Percentiles rank a stretch among this genome's conserved stretches.
Evolutionary conservation across 2,113 vertebrate species (phyloP).

Genomic region (Labeo catla): DNA sequence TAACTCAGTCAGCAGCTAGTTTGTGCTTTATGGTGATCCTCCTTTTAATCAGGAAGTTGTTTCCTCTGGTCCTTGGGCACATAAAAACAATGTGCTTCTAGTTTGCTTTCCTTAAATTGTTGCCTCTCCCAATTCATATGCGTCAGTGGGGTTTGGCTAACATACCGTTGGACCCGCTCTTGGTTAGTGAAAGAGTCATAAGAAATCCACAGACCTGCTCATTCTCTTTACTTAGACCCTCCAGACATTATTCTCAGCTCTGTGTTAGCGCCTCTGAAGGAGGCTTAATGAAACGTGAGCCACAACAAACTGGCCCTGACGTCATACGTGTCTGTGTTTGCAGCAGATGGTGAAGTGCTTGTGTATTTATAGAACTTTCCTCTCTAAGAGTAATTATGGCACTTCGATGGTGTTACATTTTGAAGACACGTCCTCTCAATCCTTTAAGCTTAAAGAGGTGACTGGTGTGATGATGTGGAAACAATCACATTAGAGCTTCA

Average conservation of each 20-base stretch:
- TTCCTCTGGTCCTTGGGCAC: slow-evolving; percentile 51
- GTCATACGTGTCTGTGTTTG: slow-evolving; percentile 54
- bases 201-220: slow-evolving; percentile 51
- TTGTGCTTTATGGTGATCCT: slow-evolving; percentile 46
- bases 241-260: slow-evolving; percentile 50
- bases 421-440: slow-evolving; percentile 10
- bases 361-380: slow-evolving; percentile 52
- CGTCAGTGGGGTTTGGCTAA: slow-evolving; percentile 56
- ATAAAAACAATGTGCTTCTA: slow-evolving; percentile 48
- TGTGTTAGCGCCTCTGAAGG: slow-evolving; percentile 19
- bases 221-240: slow-evolving; percentile 49
- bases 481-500: neutral
- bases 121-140: slow-evolving; percentile 50
- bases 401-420: slow-evolving; percentile 1
- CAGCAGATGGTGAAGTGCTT: slow-evolving; percentile 41
- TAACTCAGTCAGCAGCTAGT: slow-evolving; percentile 44
- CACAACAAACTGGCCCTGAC: slow-evolving; percentile 60
- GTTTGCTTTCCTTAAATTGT: slow-evolving; percentile 58
- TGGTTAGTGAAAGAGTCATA: slow-evolving; percentile 43
- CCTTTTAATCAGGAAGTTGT: slow-evolving; percentile 54
- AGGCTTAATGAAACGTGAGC: slow-evolving; percentile 52
- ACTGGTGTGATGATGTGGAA: neutral
- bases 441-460: neutral
- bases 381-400: slow-evolving; percentile 42
- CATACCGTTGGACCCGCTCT: slow-evolving; percentile 40